Evolutionary conservation across 2,888 invertebrate species (phyloP).

Genomic region (Vanessa cardui): DNA sequence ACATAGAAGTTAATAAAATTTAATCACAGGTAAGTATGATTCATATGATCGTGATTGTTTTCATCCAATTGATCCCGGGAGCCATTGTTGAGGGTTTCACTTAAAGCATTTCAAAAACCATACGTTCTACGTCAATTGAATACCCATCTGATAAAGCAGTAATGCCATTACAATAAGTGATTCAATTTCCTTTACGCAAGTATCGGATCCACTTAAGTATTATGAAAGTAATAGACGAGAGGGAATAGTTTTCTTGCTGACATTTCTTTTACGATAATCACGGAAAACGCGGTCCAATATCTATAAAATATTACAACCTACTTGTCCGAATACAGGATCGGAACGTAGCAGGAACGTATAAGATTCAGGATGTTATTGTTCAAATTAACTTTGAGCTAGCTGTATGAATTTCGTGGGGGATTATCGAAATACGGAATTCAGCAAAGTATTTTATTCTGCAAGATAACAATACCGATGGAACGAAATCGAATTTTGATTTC

Average conservation of each 20-base stretch:
- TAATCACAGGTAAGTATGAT: constrained; percentile 5
- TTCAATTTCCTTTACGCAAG: constrained; percentile 80
- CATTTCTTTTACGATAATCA: constrained; percentile 82
- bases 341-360: constrained; percentile 45
- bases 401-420: constrained; percentile 35
- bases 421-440: constrained; percentile 28
- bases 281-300: constrained; percentile 79
- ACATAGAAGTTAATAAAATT: no score
- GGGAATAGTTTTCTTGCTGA: constrained; percentile 82
- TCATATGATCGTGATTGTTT: background rate
- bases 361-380: constrained; percentile 64
- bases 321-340: constrained; percentile 49
- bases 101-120: constrained; percentile 60
- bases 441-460: constrained; percentile 7
- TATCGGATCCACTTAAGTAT: constrained; percentile 81
- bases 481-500: constrained; percentile 7
- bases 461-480: constrained; percentile 12
- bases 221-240: constrained; percentile 79
- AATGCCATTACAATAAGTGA: constrained; percentile 80
- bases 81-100: constrained; percentile 49
- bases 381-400: constrained; percentile 64
- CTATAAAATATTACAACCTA: constrained; percentile 75
- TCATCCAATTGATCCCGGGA: background rate
- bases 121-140: constrained; percentile 64
- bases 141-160: constrained; percentile 77